Evolutionary conservation across 2,797 vertebrate species (phyloP).

Genomic region (Notolabrus celidotus): DNA sequence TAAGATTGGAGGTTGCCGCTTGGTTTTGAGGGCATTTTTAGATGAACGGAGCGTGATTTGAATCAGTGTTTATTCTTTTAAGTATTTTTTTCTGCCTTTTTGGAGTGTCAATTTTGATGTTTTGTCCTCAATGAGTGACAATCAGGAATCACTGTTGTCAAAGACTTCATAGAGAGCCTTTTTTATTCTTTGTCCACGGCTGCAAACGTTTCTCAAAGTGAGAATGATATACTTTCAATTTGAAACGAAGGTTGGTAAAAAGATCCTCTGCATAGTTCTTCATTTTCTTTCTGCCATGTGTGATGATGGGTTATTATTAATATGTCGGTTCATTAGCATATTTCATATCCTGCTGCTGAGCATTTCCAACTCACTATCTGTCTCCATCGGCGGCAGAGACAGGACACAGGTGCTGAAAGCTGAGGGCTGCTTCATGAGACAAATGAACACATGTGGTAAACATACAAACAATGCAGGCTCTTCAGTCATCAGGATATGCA

Average conservation of each 20-base stretch:
- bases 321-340: conserved; percentile 72
- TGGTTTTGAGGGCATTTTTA: no score
- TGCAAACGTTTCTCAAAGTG: background rate
- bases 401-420: conserved; percentile 52
- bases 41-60: no score
- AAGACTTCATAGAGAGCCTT: no score
- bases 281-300: conserved; percentile 42
- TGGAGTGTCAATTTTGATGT: no score
- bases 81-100: no score
- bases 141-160: no score
- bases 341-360: conserved; percentile 75
- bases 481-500: conserved; percentile 35
- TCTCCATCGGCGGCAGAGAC: conserved; percentile 38
- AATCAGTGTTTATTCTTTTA: no score
- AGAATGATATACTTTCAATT: conserved; percentile 26
- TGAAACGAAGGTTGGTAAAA: conserved; percentile 26
- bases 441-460: conserved; percentile 17
- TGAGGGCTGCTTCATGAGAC: conserved; percentile 14
- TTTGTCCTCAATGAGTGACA: no score
- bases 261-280: conserved; percentile 40
- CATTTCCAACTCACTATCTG: conserved; percentile 54
- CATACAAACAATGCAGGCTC: conserved; percentile 32
- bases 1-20: no score
- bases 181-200: conserved; percentile 21
- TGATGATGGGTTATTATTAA: conserved; percentile 65